These are phyloP conservation scores for Catharus minimus DNA, from an alignment of 2,113 vertebrate genomes.

Conservation along the genomic window DNA sequence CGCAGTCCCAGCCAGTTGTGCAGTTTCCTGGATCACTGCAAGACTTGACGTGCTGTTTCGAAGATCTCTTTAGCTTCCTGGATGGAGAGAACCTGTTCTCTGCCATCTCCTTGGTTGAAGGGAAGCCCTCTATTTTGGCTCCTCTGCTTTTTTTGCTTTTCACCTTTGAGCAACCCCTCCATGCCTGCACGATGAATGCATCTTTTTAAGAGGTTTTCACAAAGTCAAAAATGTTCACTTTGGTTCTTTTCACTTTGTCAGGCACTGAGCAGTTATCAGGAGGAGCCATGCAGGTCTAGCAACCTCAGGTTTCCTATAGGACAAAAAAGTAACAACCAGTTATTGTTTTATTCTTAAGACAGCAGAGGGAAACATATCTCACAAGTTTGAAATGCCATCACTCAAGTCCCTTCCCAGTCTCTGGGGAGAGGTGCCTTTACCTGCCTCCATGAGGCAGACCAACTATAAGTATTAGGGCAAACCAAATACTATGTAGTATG, in stretches of 20 bases:
- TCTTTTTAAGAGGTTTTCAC: not conserved
- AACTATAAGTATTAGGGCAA: not conserved
- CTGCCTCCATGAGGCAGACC: not conserved
- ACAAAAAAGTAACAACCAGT: constrained; percentile 1
- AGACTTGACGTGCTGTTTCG: not conserved
- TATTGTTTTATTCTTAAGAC: not conserved
- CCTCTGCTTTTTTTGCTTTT: not conserved
- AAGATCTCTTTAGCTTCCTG: not conserved
- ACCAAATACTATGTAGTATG: accelerated
- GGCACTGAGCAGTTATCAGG: not conserved
- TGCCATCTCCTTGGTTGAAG: not conserved
- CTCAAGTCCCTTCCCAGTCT: not conserved
- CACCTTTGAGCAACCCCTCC: not conserved
- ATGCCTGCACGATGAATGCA: accelerated
- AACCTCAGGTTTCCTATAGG: constrained; percentile 10
- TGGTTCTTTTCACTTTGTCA: not conserved
- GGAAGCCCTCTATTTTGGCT: not conserved
- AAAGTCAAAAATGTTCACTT: not conserved
- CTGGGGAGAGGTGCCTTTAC: not conserved
- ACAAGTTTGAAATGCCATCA: not conserved
- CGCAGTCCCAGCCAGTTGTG: not conserved
- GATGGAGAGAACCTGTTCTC: not conserved
- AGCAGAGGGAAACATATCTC: not conserved
- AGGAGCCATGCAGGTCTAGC: not conserved
- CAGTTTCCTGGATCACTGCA: not conserved